A percentile compares a stretch with the other conserved stretches of the same genome.
phyloP scores from a whole-genome alignment of 2,113 vertebrate species.

The Hippocampus zosterae region DNA sequence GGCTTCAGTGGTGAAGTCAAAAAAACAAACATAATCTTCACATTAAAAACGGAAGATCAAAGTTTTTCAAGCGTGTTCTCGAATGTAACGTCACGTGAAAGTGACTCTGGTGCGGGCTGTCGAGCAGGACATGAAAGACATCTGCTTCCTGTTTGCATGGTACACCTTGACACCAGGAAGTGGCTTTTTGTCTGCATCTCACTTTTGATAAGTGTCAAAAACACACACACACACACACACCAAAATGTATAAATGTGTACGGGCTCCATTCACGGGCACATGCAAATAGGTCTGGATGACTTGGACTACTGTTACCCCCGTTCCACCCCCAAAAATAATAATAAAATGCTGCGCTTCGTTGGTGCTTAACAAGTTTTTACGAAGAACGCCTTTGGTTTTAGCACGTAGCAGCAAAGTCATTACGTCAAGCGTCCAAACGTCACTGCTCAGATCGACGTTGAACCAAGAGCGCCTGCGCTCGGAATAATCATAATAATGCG shows the following conservation, averaged over 20 bases:
- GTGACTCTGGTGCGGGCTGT: slow-evolving; percentile 5
- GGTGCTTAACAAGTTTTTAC: too few species aligned
- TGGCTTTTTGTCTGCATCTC: slow-evolving; percentile 55
- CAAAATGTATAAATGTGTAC: neutral
- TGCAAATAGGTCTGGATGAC: neutral
- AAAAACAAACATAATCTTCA: neutral
- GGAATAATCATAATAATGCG: too few species aligned
- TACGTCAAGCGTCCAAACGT: too few species aligned
- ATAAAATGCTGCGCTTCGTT: too few species aligned
- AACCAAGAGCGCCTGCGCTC: too few species aligned
- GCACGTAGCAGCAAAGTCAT: too few species aligned
- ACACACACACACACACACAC: neutral
- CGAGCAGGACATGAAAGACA: slow-evolving; percentile 58
- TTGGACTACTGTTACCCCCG: neutral
- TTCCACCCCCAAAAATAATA: too few species aligned
- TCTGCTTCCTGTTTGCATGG: slow-evolving; percentile 72
- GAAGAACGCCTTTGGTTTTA: too few species aligned
- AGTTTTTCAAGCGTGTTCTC: neutral
- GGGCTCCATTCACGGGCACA: neutral
- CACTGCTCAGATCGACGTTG: too few species aligned
- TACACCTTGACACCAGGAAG: slow-evolving; percentile 68
- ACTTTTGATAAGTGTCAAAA: slow-evolving; percentile 32
- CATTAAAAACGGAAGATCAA: neutral
- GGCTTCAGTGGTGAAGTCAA: neutral
- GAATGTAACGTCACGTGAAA: slow-evolving; percentile 18